Evolutionary conservation across 2,888 invertebrate genomes (phyloP).

Genomic region (Papilio elwesi): DNA sequence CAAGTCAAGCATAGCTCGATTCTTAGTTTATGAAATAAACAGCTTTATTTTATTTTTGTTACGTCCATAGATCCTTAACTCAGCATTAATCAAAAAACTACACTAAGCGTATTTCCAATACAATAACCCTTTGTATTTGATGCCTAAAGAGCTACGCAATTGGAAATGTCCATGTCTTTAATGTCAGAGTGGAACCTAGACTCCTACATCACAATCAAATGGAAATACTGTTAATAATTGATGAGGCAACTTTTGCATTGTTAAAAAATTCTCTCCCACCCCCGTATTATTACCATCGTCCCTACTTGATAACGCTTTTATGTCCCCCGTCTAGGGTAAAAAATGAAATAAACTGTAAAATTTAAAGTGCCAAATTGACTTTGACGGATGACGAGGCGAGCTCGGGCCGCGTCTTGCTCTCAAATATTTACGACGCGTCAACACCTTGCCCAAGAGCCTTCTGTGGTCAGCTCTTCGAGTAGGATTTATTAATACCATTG

Average conservation of each 20-base stretch:
- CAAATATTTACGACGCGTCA: slow-evolving; percentile 73
- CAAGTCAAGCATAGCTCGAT: no score
- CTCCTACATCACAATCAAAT: slow-evolving; percentile 53
- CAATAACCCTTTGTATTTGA: not conserved
- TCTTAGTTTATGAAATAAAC: no score
- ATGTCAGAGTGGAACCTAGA: slow-evolving; percentile 40
- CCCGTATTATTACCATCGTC: slow-evolving; percentile 69
- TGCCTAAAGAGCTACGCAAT: slow-evolving; percentile 11
- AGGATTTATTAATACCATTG: not conserved
- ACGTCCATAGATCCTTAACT: no score
- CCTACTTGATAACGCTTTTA: slow-evolving; percentile 80
- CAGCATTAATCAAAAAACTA: no score
- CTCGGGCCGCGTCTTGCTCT: slow-evolving; percentile 75
- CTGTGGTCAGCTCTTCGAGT: slow-evolving; percentile 11
- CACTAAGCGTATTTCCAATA: not conserved
- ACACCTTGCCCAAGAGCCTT: slow-evolving; percentile 47
- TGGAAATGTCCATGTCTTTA: slow-evolving; percentile 33
- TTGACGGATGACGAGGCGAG: slow-evolving; percentile 73
- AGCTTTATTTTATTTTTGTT: no score
- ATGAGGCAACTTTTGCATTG: slow-evolving; percentile 71
- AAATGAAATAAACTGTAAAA: slow-evolving; percentile 71
- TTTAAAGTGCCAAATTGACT: slow-evolving; percentile 81
- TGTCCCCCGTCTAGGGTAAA: slow-evolving; percentile 61
- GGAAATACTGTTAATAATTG: slow-evolving; percentile 66
- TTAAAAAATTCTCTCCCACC: slow-evolving; percentile 65